These are phyloP conservation scores for Hepsetus odoe DNA, from an alignment of 2,113 vertebrate species.

Conservation along the genomic window DNA sequence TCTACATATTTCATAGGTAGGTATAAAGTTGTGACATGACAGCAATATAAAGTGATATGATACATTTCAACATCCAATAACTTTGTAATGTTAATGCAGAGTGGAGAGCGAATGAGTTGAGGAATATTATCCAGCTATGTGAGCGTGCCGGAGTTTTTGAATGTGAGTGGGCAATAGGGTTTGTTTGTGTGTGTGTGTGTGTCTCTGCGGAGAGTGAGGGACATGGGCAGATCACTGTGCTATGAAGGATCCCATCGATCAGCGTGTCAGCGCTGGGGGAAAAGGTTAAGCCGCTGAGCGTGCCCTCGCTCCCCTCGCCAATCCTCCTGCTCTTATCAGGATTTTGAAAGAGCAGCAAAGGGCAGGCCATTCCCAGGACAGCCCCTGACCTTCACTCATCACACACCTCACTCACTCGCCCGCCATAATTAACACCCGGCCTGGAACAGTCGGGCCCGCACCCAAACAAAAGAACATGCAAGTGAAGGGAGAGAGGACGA, in stretches of 20 bases:
- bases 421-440: constrained; percentile 79
- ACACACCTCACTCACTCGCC: constrained; percentile 72
- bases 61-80: background rate
- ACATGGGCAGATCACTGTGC: constrained; percentile 72
- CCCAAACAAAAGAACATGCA: constrained; percentile 50
- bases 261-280: constrained; percentile 71
- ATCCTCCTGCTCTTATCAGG: constrained; percentile 78
- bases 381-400: constrained; percentile 80
- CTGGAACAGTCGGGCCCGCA: constrained; percentile 66
- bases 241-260: constrained; percentile 80
- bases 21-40: too few relatives aligned
- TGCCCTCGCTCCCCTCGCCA: constrained; percentile 61
- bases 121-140: background rate
- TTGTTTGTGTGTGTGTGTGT: constrained; percentile 39
- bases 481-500: constrained; percentile 17
- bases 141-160: background rate
- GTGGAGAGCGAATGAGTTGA: background rate
- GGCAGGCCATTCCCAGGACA: constrained; percentile 81
- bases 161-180: background rate
- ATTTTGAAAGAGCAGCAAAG: constrained; percentile 78
- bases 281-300: constrained; percentile 79
- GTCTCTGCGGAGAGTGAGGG: constrained; percentile 47
- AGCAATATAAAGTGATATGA: too few relatives aligned
- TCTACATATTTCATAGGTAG: too few relatives aligned
- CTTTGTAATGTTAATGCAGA: background rate